Conservation (phyloP, 2,797 vertebrate genomes). For the Muraenolepis orangiensis region DNA sequence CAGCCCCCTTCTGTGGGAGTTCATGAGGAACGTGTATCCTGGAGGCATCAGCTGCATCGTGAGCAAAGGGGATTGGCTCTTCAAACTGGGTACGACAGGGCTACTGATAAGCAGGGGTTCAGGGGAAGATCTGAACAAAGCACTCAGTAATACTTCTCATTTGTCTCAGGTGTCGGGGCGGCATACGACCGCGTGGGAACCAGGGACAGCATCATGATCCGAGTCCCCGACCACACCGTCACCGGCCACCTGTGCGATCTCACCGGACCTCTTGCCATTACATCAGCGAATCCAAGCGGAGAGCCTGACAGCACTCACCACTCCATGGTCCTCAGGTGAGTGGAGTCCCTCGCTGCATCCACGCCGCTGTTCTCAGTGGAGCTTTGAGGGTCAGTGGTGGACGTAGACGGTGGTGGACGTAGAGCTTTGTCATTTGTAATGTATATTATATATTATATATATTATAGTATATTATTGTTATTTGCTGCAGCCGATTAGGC, state of each 20-base stretch:
- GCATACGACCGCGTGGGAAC: conserved; percentile 85
- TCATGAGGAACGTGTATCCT: conserved; percentile 88
- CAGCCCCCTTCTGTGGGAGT: conserved; percentile 87
- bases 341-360: neutral
- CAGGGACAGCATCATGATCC: conserved; percentile 88
- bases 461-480: neutral
- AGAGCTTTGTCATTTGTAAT: neutral
- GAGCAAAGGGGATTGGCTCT: conserved; percentile 86
- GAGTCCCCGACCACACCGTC: conserved; percentile 86
- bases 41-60: conserved; percentile 89
- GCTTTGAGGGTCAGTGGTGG: too few species aligned
- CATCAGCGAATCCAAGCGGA: conserved; percentile 88
- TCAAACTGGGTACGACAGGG: conserved; percentile 74
- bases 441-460: too few species aligned
- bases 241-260: conserved; percentile 82
- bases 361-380: neutral
- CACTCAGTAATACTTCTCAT: neutral
- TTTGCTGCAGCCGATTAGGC: conserved; percentile 76
- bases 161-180: conserved; percentile 76
- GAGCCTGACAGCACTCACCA: conserved; percentile 88
- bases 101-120: neutral
- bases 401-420: neutral
- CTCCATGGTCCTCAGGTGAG: conserved; percentile 85
- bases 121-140: neutral
- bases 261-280: conserved; percentile 85